phyloP scores from a whole-genome alignment of 2,888 invertebrate species.

The Sthenelais limicola region DNA sequence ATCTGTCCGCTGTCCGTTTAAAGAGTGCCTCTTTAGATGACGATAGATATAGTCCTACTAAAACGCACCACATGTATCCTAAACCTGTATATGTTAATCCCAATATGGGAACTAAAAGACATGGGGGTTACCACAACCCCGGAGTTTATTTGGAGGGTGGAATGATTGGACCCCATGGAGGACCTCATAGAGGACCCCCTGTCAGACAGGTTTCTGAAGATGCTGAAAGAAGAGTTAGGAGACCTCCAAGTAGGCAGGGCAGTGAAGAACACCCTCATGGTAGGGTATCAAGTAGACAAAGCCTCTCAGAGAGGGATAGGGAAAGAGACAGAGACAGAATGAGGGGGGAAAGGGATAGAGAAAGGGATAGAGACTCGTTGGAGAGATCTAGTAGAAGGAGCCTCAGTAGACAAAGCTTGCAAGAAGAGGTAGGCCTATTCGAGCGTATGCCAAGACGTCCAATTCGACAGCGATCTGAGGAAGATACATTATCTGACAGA shows the following conservation, averaged over 20 bases:
- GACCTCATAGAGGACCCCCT: too few species aligned
- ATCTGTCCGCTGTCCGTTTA: constrained; percentile 10
- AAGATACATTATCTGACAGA: neutral
- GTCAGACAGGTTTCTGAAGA: too few species aligned
- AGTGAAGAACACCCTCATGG: neutral
- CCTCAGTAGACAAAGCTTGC: neutral
- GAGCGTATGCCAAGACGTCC: constrained; percentile 16
- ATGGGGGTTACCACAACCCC: constrained; percentile 15
- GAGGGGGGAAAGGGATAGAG: constrained; percentile 5
- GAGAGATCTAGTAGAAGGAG: constrained; percentile 3
- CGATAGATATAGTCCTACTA: constrained; percentile 22
- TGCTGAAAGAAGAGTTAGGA: neutral
- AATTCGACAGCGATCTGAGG: constrained; percentile 17
- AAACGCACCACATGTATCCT: constrained; percentile 25
- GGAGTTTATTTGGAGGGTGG: neutral
- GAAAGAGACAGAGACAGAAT: too few species aligned
- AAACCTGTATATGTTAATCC: neutral
- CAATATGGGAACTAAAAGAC: constrained; percentile 14
- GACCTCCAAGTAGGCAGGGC: constrained; percentile 6
- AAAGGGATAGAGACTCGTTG: neutral
- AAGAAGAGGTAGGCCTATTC: neutral
- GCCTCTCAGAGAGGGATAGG: too few species aligned
- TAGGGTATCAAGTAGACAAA: too few species aligned
- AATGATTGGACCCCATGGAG: too few species aligned
- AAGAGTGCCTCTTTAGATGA: constrained; percentile 24